Evolutionary conservation across 2,113 vertebrate species (phyloP).

Genomic region (Toxotes chatareus): DNA sequence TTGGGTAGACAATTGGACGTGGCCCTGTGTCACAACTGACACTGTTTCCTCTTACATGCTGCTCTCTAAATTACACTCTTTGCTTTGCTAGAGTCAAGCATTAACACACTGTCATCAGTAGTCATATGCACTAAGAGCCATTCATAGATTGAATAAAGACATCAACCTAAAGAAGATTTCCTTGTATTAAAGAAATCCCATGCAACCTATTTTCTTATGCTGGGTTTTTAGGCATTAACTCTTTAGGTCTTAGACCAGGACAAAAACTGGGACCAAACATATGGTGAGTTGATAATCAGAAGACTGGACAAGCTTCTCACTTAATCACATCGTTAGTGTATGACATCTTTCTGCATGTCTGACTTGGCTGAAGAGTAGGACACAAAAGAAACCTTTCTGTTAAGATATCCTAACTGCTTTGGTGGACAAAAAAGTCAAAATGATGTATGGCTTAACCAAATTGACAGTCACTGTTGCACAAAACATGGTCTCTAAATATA

Average conservation of each 20-base stretch:
- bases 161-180: background rate
- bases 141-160: slow-evolving; percentile 12
- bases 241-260: background rate
- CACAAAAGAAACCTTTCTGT: slow-evolving; percentile 73
- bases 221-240: slow-evolving; percentile 3
- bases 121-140: slow-evolving; percentile 33
- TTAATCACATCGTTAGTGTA: slow-evolving; percentile 40
- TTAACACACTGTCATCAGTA: slow-evolving; percentile 59
- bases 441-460: slow-evolving; percentile 84
- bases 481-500: slow-evolving; percentile 81
- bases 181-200: background rate
- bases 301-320: slow-evolving; percentile 29
- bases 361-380: slow-evolving; percentile 39
- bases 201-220: background rate
- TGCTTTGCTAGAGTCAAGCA: slow-evolving; percentile 52
- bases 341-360: slow-evolving; percentile 33
- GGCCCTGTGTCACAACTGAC: slow-evolving; percentile 77
- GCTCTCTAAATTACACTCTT: slow-evolving; percentile 69
- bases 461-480: slow-evolving; percentile 79
- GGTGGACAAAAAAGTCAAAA: slow-evolving; percentile 85
- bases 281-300: slow-evolving; percentile 26
- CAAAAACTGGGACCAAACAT: slow-evolving; percentile 11
- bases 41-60: slow-evolving; percentile 60
- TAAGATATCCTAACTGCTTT: slow-evolving; percentile 75
- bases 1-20: slow-evolving; percentile 77